These are phyloP conservation scores for Hybognathus amarus DNA, from an alignment of 2,797 vertebrate species.

Conservation along the genomic window DNA sequence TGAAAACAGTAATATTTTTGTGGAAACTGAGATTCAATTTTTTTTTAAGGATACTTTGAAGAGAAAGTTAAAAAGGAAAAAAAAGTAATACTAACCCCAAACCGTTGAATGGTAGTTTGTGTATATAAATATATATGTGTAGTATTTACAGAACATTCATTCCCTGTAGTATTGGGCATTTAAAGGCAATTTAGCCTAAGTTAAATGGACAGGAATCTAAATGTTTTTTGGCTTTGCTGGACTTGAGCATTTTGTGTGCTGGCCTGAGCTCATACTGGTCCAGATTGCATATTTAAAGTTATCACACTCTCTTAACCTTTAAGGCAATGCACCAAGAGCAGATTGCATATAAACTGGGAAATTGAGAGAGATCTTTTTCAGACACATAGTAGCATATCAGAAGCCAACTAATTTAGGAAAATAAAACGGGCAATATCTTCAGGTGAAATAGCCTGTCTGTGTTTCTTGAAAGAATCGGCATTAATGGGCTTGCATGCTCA, in stretches of 20 bases:
- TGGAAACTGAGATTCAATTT: background rate
- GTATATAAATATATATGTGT: background rate
- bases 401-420: slow-evolving; percentile 3
- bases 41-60: background rate
- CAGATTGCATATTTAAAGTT: slow-evolving; percentile 14
- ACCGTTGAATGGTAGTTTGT: too few relatives aligned
- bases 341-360: slow-evolving; percentile 27
- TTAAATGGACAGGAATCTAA: background rate
- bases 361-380: slow-evolving; percentile 5
- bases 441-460: background rate
- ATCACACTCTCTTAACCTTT: background rate
- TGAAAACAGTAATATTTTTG: background rate
- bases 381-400: background rate
- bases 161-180: background rate
- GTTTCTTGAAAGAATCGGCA: background rate
- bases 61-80: background rate
- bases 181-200: background rate
- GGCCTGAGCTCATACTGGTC: background rate
- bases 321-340: background rate
- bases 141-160: background rate
- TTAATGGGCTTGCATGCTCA: background rate
- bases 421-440: background rate
- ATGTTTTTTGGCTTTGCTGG: background rate
- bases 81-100: too few relatives aligned
- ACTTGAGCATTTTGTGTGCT: background rate